A percentile compares a stretch with the other conserved stretches of the same genome.
Conservation (phyloP, 2,113 vertebrate species). For the Hemichromis elongatus region DNA sequence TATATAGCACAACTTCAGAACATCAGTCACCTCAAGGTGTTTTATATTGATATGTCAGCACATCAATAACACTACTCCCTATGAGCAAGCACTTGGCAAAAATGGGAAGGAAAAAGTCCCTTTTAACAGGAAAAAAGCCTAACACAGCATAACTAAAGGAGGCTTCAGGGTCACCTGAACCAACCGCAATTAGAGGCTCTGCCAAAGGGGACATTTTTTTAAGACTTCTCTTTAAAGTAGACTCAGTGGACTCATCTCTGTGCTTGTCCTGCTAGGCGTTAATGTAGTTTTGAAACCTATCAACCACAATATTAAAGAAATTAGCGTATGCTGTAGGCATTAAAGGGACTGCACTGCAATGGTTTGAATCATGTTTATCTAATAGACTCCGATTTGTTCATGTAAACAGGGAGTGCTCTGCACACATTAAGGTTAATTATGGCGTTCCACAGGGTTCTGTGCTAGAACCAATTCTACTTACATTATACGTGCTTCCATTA, state of each 20-base stretch:
- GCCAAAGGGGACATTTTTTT: too few relatives aligned
- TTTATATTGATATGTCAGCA: not conserved
- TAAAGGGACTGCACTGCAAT: too few relatives aligned
- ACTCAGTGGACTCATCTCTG: not conserved
- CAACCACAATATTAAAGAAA: too few relatives aligned
- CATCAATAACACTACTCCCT: not conserved
- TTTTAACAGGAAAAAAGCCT: not conserved
- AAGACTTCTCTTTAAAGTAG: not conserved
- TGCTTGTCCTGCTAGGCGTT: too few relatives aligned
- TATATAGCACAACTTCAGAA: not conserved
- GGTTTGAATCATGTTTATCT: too few relatives aligned
- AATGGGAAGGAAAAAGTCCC: not conserved
- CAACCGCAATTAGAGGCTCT: not conserved
- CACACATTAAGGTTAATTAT: not conserved
- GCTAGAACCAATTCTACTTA: not conserved
- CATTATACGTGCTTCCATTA: not conserved
- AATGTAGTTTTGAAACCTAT: too few relatives aligned
- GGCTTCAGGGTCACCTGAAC: not conserved
- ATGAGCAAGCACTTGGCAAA: not conserved
- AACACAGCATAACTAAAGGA: not conserved
- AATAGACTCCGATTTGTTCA: too few relatives aligned
- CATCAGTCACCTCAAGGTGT: not conserved
- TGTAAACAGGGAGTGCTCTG: too few relatives aligned
- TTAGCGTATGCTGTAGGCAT: too few relatives aligned
- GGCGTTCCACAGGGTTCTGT: not conserved